A percentile compares a stretch with the other conserved stretches of the same genome.
phyloP scores from a whole-genome alignment of 2,888 invertebrate species.

The Epistrophe grossulariae region DNA sequence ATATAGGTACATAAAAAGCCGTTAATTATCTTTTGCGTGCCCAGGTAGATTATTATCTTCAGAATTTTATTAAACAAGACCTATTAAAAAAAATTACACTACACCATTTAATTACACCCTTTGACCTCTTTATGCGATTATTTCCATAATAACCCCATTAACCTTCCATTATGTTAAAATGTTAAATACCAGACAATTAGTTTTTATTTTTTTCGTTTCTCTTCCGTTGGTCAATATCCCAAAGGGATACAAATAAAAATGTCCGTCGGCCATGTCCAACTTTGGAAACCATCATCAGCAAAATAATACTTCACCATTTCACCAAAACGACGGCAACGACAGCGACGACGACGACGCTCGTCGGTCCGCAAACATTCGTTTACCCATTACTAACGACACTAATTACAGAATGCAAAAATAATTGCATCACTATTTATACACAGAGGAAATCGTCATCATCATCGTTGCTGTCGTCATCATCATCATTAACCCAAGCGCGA shows the following conservation, averaged over 20 bases:
- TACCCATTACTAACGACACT: conserved; percentile 65
- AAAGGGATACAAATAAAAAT: conserved; percentile 62
- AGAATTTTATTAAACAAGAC: conserved; percentile 12
- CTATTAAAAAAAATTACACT: conserved; percentile 7
- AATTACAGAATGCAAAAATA: conserved; percentile 70
- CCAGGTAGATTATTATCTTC: conserved; percentile 9
- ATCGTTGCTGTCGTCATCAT: conserved; percentile 36
- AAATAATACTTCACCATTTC: conserved; percentile 1
- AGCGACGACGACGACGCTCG: not conserved
- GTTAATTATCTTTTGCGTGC: conserved; percentile 11
- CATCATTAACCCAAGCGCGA: conserved; percentile 36
- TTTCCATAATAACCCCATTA: conserved; percentile 31
- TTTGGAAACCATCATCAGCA: conserved; percentile 28
- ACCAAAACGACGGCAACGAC: no score
- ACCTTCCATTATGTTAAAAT: conserved; percentile 58
- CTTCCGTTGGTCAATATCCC: conserved; percentile 53
- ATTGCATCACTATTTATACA: conserved; percentile 56
- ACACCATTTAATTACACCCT: conserved; percentile 18
- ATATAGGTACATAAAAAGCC: not conserved
- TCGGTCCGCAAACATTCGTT: conserved; percentile 63
- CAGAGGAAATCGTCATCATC: conserved; percentile 39
- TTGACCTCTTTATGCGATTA: conserved; percentile 30
- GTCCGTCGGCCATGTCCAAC: conserved; percentile 18
- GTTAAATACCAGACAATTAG: conserved; percentile 61
- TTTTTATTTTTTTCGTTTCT: conserved; percentile 53